phyloP scores from a whole-genome alignment of 2,797 vertebrate species.

The Tarsius wallacei region DNA sequence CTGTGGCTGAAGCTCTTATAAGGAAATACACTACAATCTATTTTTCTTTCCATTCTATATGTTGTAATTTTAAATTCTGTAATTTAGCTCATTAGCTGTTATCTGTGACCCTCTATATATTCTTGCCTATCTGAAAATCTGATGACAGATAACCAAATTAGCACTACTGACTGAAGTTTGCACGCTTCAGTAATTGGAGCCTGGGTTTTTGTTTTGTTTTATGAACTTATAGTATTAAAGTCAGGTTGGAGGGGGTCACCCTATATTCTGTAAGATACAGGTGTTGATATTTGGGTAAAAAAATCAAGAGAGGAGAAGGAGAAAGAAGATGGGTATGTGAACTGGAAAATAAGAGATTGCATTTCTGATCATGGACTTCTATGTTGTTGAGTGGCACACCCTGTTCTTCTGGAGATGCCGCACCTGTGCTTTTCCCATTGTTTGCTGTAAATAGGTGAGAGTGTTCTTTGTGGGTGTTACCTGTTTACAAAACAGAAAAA shows the following conservation, averaged over 20 bases:
- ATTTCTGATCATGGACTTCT: not conserved
- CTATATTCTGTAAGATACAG: not conserved
- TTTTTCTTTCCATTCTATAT: constrained; percentile 48
- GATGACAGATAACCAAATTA: not conserved
- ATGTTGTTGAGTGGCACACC: not conserved
- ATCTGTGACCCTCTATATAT: not conserved
- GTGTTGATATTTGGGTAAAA: not conserved
- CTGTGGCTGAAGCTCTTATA: constrained; percentile 40
- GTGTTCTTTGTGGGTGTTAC: not conserved
- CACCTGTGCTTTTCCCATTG: not conserved
- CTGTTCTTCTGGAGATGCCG: not conserved
- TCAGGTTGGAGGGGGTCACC: not conserved
- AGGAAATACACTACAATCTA: constrained; percentile 53
- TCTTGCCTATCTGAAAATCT: constrained; percentile 30
- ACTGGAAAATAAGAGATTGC: not conserved
- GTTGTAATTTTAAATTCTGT: constrained; percentile 63
- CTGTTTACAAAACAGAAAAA: not conserved
- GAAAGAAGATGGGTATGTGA: not conserved
- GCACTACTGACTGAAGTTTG: not conserved
- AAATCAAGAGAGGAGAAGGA: not conserved
- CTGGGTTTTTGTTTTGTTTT: not conserved
- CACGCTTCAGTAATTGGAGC: not conserved
- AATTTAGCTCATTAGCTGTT: constrained; percentile 48
- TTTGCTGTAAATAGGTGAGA: not conserved
- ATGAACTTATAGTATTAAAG: not conserved